phyloP scores from a whole-genome alignment of 2,113 vertebrate genomes.

The Psettodes erumei region DNA sequence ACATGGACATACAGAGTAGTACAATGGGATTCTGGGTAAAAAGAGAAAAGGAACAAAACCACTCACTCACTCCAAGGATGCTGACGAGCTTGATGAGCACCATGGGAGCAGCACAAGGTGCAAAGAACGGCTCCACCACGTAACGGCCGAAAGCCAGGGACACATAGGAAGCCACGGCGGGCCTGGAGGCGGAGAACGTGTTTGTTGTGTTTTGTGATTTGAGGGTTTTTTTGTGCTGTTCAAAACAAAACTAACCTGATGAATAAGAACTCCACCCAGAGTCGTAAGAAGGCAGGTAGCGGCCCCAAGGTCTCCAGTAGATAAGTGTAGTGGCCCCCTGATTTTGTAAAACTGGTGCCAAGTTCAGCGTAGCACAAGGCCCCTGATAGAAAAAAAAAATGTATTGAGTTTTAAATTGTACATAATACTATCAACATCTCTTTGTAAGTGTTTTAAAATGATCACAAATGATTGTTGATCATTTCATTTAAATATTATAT shows the following conservation, averaged over 20 bases:
- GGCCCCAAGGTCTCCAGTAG: slow-evolving; percentile 89
- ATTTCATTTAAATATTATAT: too few species aligned
- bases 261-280: slow-evolving; percentile 90
- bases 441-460: too few species aligned
- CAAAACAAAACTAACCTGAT: slow-evolving; percentile 75
- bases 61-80: slow-evolving; percentile 89
- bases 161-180: slow-evolving; percentile 86
- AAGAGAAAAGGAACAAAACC: background rate
- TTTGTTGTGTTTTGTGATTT: background rate
- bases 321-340: slow-evolving; percentile 90
- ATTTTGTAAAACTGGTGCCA: slow-evolving; percentile 90
- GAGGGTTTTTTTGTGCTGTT: too few species aligned
- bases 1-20: background rate
- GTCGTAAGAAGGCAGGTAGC: slow-evolving; percentile 87
- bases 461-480: too few species aligned
- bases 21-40: background rate
- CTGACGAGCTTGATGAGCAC: slow-evolving; percentile 84
- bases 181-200: slow-evolving; percentile 71
- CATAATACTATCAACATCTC: too few species aligned
- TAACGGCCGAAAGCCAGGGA: slow-evolving; percentile 90
- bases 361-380: slow-evolving; percentile 91
- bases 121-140: slow-evolving; percentile 87
- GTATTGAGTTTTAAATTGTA: too few species aligned
- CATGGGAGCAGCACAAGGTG: slow-evolving; percentile 85
- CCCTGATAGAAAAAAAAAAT: slow-evolving; percentile 74